These are phyloP conservation scores for Pterostichus madidus DNA, from an alignment of 2,888 invertebrate species.

Conservation along the genomic window DNA sequence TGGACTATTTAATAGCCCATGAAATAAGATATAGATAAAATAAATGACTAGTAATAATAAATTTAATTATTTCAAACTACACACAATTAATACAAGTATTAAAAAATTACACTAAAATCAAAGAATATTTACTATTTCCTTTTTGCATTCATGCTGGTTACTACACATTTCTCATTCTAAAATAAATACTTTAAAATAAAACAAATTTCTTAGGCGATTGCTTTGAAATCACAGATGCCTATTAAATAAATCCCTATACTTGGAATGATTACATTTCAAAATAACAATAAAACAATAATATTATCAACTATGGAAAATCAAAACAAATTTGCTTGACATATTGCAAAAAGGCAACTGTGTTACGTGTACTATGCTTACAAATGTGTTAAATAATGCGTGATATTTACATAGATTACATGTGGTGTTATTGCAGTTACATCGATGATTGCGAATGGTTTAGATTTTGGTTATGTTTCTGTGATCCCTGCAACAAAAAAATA, in stretches of 20 bases:
- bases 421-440: constrained; percentile 70
- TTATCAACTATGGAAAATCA: constrained; percentile 65
- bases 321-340: constrained; percentile 67
- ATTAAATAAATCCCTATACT: constrained; percentile 60
- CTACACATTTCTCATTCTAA: constrained; percentile 64
- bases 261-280: constrained; percentile 66
- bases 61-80: constrained; percentile 64
- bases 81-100: constrained; percentile 59
- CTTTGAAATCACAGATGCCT: constrained; percentile 67
- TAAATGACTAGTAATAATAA: constrained; percentile 65
- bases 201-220: constrained; percentile 65
- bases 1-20: constrained; percentile 63
- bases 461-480: constrained; percentile 73
- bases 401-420: constrained; percentile 66
- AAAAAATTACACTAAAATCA: constrained; percentile 65
- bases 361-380: constrained; percentile 63
- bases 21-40: constrained; percentile 48
- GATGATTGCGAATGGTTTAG: constrained; percentile 73
- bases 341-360: constrained; percentile 70
- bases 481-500: constrained; percentile 73
- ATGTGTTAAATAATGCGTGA: constrained; percentile 66
- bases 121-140: constrained; percentile 45
- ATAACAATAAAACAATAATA: constrained; percentile 61
- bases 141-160: constrained; percentile 65
- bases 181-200: constrained; percentile 66